These are phyloP conservation scores for Buteo buteo DNA, from an alignment of 2,113 vertebrate species.

Conservation along the genomic window DNA sequence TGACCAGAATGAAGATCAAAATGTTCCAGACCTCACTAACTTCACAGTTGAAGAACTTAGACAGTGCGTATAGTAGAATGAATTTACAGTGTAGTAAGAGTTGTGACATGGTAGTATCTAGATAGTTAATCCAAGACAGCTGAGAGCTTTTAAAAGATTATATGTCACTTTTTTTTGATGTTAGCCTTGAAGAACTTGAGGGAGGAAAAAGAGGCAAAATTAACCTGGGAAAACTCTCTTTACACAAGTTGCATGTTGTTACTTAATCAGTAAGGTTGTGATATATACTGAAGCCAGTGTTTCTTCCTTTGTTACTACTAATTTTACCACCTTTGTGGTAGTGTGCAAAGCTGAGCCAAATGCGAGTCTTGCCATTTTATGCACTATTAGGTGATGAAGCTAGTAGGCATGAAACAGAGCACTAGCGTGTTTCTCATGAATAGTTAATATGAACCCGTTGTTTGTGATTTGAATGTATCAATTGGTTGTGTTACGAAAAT, in stretches of 20 bases:
- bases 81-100: neutral
- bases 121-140: neutral
- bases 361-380: fast-evolving
- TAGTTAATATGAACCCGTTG: neutral
- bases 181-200: neutral
- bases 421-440: fast-evolving
- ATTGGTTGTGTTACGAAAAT: neutral
- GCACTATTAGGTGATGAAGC: neutral
- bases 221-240: neutral
- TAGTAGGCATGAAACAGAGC: neutral
- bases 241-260: neutral
- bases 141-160: neutral
- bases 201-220: neutral
- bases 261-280: neutral
- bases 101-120: neutral
- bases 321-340: neutral
- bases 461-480: neutral
- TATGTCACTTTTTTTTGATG: neutral
- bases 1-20: slow-evolving; percentile 84
- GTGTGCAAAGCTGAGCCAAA: neutral
- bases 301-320: neutral
- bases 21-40: slow-evolving; percentile 89
- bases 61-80: slow-evolving; percentile 78
- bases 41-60: slow-evolving; percentile 91
- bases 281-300: neutral